Evolutionary conservation across 2,888 invertebrate genomes (phyloP).

Genomic region (Eilema caniola): DNA sequence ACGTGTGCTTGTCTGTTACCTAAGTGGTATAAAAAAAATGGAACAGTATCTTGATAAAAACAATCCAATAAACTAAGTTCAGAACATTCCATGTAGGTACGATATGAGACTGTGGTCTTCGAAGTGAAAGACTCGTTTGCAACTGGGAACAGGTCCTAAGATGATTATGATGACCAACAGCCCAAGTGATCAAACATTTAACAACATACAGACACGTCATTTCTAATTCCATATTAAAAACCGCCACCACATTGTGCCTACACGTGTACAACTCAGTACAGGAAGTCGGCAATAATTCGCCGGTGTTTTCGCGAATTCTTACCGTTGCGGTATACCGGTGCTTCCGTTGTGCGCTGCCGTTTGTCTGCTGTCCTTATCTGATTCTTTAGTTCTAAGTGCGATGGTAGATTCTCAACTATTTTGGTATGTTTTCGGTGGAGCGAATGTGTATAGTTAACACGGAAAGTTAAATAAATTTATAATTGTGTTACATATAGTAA

Average conservation of each 20-base stretch:
- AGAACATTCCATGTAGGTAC: too few relatives aligned
- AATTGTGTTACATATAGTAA: not conserved
- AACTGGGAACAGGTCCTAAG: too few relatives aligned
- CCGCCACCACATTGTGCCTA: constrained; percentile 24
- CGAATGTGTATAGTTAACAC: constrained; percentile 7
- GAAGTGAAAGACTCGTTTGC: too few relatives aligned
- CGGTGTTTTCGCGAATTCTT: constrained; percentile 84
- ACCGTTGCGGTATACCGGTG: constrained; percentile 57
- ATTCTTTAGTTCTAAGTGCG: constrained; percentile 20
- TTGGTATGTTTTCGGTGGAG: constrained; percentile 5
- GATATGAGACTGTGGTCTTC: too few relatives aligned
- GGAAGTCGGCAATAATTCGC: constrained; percentile 79
- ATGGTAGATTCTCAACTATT: constrained; percentile 23
- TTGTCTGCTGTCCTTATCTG: constrained; percentile 28
- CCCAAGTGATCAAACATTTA: not conserved
- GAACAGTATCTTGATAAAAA: too few relatives aligned
- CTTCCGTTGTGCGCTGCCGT: constrained; percentile 38
- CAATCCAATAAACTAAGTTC: too few relatives aligned
- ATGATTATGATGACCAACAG: too few relatives aligned
- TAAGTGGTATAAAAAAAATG: too few relatives aligned
- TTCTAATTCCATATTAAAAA: not conserved
- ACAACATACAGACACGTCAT: not conserved
- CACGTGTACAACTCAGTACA: constrained; percentile 67
- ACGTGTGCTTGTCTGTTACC: too few relatives aligned
- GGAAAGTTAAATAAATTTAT: not conserved